A percentile compares a stretch with the other conserved stretches of the same genome.
phyloP scores from a whole-genome alignment of 2,888 invertebrate species.

The Spisula subtruncata region DNA sequence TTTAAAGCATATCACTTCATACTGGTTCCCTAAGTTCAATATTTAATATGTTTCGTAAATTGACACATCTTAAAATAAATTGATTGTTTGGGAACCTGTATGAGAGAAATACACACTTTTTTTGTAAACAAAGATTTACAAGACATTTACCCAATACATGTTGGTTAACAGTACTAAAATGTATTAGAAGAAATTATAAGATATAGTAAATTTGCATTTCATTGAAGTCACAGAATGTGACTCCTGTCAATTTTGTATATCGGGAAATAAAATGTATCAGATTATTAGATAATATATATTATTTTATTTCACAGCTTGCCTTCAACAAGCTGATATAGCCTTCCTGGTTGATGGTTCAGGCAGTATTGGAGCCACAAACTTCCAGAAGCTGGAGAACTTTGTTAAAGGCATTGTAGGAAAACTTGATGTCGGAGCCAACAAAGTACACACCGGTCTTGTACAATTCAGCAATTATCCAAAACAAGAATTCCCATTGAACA shows the following conservation, averaged over 20 bases:
- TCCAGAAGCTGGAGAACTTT: slow-evolving; percentile 79
- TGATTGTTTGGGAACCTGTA: too few relatives aligned
- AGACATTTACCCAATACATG: too few relatives aligned
- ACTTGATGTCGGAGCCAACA: slow-evolving; percentile 76
- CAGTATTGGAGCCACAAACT: slow-evolving; percentile 78
- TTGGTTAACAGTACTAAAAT: too few relatives aligned
- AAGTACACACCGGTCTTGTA: slow-evolving; percentile 78
- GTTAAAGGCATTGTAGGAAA: slow-evolving; percentile 75
- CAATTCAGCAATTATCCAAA: slow-evolving; percentile 81
- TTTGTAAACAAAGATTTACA: too few relatives aligned
- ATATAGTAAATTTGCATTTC: not conserved
- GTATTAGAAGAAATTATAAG: not conserved
- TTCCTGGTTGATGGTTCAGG: slow-evolving; percentile 80
- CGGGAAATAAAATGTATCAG: not conserved
- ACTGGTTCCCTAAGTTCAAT: too few relatives aligned
- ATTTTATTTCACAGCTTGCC: slow-evolving; percentile 67
- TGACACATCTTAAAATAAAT: too few relatives aligned
- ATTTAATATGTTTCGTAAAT: too few relatives aligned
- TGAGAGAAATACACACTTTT: too few relatives aligned
- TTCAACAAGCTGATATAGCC: slow-evolving; percentile 79
- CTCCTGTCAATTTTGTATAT: too few relatives aligned
- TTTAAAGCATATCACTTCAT: too few relatives aligned
- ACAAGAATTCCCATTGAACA: slow-evolving; percentile 78
- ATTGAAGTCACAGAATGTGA: too few relatives aligned
- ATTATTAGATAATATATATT: not conserved